phyloP scores from a whole-genome alignment of 2,113 vertebrate genomes.

The Cyprinodon brontotheroides region DNA sequence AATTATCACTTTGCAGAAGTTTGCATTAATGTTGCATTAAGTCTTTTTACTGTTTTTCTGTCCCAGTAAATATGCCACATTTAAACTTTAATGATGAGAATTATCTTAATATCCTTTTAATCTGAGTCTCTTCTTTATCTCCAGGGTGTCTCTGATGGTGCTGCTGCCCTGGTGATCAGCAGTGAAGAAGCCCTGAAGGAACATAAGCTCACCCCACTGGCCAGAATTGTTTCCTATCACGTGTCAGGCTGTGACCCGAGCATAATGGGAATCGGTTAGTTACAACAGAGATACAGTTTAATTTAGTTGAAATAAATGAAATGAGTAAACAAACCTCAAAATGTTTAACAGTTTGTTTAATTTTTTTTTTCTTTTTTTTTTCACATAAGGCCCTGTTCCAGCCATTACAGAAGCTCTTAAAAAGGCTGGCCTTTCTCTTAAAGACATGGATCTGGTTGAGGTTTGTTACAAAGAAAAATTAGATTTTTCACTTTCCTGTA shows the following conservation, averaged over 20 bases:
- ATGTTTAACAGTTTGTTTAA: neutral
- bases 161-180: slow-evolving; percentile 88
- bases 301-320: neutral
- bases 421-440: slow-evolving; percentile 88
- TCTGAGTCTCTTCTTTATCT: neutral
- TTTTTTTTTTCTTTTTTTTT: neutral
- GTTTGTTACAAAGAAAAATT: slow-evolving; percentile 70
- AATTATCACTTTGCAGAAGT: too few relatives aligned
- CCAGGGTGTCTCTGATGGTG: slow-evolving; percentile 94
- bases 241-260: slow-evolving; percentile 91
- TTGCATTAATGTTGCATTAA: too few relatives aligned
- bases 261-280: slow-evolving; percentile 98
- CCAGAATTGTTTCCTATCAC: slow-evolving; percentile 91
- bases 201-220: slow-evolving; percentile 90
- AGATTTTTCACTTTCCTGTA: neutral
- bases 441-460: slow-evolving; percentile 96
- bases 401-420: slow-evolving; percentile 91
- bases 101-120: neutral
- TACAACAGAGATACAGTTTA: neutral
- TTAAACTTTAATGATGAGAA: neutral
- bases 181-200: slow-evolving; percentile 93
- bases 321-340: neutral
- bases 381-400: slow-evolving; percentile 87
- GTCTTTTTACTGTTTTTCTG: too few relatives aligned
- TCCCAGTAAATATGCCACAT: neutral